A percentile compares a stretch with the other conserved stretches of the same genome.
These are phyloP conservation scores for Stenchaetothrips biformis DNA, from an alignment of 2,888 invertebrate species.

Conservation along the genomic window DNA sequence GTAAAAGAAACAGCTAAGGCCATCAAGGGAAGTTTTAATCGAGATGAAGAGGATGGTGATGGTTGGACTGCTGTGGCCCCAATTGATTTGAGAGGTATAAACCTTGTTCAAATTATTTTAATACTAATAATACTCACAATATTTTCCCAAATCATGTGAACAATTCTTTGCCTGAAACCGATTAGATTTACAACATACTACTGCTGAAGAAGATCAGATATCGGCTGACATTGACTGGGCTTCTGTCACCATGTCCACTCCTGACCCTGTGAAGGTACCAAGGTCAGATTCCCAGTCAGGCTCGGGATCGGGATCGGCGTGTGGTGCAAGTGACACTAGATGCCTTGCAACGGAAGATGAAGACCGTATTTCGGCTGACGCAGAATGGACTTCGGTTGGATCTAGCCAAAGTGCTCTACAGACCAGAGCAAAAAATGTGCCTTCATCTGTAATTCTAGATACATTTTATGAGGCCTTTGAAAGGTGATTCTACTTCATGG, in stretches of 20 bases:
- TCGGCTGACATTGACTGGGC: slow-evolving; percentile 5
- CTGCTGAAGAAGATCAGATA: neutral
- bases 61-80: neutral
- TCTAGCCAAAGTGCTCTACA: slow-evolving; percentile 45
- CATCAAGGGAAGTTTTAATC: neutral
- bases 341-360: neutral
- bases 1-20: neutral
- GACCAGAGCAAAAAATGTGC: slow-evolving; percentile 40
- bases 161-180: neutral
- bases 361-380: slow-evolving; percentile 38
- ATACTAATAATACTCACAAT: neutral
- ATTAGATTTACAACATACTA: neutral
- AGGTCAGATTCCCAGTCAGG: slow-evolving; percentile 4
- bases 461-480: neutral
- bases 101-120: neutral
- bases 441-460: neutral
- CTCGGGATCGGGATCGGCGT: neutral
- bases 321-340: slow-evolving; percentile 4
- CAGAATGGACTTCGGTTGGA: slow-evolving; percentile 44
- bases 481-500: neutral
- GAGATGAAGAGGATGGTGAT: slow-evolving; percentile 10
- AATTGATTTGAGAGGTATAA: neutral
- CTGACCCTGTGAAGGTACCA: neutral
- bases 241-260: neutral
- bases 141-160: neutral